phyloP scores from a whole-genome alignment of 2,888 invertebrate species.

The Phasia obesa region DNA sequence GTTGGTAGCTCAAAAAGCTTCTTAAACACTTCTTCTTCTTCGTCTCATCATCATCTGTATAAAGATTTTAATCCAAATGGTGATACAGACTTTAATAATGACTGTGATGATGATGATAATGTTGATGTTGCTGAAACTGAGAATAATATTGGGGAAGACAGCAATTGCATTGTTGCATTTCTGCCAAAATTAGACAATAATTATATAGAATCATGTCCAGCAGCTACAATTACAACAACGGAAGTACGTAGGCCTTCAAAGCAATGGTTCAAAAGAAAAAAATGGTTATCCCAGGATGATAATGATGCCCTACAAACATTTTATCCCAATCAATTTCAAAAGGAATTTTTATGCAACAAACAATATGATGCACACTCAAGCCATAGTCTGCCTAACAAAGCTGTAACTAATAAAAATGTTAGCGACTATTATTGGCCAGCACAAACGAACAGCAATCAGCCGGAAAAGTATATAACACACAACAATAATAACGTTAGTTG shows the following conservation, averaged over 20 bases:
- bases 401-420: constrained; percentile 54
- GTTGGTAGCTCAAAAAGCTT: constrained; percentile 11
- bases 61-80: constrained; percentile 23
- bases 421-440: constrained; percentile 41
- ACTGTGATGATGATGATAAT: constrained; percentile 18
- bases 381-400: not conserved
- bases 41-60: constrained; percentile 29
- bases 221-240: constrained; percentile 49
- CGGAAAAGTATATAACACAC: constrained; percentile 65
- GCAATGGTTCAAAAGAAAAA: constrained; percentile 65
- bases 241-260: constrained; percentile 58
- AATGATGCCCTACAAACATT: constrained; percentile 33
- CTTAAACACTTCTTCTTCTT: constrained; percentile 54
- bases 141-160: constrained; percentile 6
- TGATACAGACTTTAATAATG: constrained; percentile 45
- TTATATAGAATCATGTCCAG: constrained; percentile 58
- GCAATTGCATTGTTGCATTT: constrained; percentile 30
- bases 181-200: constrained; percentile 50
- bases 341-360: constrained; percentile 35
- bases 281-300: constrained; percentile 64
- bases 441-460: constrained; percentile 42
- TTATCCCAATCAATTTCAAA: constrained; percentile 57
- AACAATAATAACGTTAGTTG: constrained; percentile 18
- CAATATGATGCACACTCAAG: constrained; percentile 11
- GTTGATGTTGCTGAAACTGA: constrained; percentile 1